Conservation (phyloP, 2,797 vertebrate species). For the Coluber constrictor region DNA sequence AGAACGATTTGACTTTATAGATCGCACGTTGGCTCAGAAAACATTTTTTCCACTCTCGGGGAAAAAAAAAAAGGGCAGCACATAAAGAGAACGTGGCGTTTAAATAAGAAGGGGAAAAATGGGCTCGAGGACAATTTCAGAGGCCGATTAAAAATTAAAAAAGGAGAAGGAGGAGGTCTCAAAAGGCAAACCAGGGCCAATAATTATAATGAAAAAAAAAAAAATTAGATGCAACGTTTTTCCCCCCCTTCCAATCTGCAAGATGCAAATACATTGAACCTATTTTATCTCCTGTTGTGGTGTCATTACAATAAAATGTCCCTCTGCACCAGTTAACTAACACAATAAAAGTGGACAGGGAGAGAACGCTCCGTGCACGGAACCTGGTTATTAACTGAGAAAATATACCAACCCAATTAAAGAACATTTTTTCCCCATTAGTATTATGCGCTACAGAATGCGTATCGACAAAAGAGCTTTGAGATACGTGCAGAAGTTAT, state of each 20-base stretch:
- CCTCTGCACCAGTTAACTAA: neutral
- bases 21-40: neutral
- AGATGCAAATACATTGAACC: neutral
- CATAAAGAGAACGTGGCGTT: neutral
- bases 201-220: neutral
- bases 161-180: neutral
- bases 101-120: neutral
- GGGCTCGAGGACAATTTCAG: neutral
- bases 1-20: neutral
- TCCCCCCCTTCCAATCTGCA: neutral
- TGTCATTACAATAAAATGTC: neutral
- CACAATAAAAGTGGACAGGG: neutral
- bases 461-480: neutral
- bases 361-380: neutral
- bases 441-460: accelerated
- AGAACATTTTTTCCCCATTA: neutral
- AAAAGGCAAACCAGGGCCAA: neutral
- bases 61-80: neutral
- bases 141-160: neutral
- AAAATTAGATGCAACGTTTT: neutral
- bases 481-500: neutral
- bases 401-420: neutral
- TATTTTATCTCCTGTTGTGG: neutral
- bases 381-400: neutral
- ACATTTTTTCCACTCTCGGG: neutral